A percentile compares a stretch with the other conserved stretches of the same genome.
These are phyloP conservation scores for Bathynomus jamesi DNA, from an alignment of 1,140 invertebrate species.

Conservation along the genomic window DNA sequence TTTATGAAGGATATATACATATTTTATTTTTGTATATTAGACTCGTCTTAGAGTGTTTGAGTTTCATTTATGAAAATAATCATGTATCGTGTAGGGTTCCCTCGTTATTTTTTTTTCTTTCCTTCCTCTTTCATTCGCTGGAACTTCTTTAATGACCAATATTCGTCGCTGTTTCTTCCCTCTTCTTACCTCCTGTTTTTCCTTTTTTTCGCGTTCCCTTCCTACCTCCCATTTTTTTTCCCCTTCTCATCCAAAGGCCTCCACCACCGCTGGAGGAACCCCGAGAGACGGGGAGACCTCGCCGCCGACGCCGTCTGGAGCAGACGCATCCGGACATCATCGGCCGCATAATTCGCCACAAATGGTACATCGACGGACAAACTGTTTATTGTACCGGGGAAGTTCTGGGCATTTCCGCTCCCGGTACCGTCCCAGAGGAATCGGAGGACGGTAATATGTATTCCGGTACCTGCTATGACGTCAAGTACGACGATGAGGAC, in stretches of 20 bases:
- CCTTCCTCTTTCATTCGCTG: too few relatives aligned
- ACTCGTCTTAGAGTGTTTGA: too few relatives aligned
- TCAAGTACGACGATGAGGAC: slow-evolving; percentile 36
- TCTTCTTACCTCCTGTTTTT: neutral
- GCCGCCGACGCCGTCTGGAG: slow-evolving; percentile 27
- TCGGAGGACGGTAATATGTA: slow-evolving; percentile 27
- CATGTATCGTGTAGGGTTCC: too few relatives aligned
- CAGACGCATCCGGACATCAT: slow-evolving; percentile 29
- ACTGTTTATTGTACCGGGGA: slow-evolving; percentile 30
- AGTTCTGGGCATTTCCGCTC: slow-evolving; percentile 34
- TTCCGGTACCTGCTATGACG: slow-evolving; percentile 32
- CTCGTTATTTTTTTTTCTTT: too few relatives aligned
- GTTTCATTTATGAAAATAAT: too few relatives aligned
- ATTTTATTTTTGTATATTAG: too few relatives aligned
- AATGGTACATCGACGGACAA: slow-evolving; percentile 36
- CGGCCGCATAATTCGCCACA: slow-evolving; percentile 29
- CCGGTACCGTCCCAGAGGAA: slow-evolving; percentile 34
- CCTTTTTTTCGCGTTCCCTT: neutral
- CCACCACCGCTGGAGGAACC: slow-evolving; percentile 27
- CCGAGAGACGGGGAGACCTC: slow-evolving; percentile 27
- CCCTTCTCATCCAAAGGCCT: slow-evolving; percentile 14
- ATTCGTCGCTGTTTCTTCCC: too few relatives aligned
- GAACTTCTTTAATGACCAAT: too few relatives aligned
- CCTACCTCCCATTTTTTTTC: neutral
- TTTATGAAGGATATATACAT: too few relatives aligned